Evolutionary conservation across 2,888 invertebrate genomes (phyloP), one percentile per base, ranked within the genome.

Genomic region (Tiphia femorata): DNA sequence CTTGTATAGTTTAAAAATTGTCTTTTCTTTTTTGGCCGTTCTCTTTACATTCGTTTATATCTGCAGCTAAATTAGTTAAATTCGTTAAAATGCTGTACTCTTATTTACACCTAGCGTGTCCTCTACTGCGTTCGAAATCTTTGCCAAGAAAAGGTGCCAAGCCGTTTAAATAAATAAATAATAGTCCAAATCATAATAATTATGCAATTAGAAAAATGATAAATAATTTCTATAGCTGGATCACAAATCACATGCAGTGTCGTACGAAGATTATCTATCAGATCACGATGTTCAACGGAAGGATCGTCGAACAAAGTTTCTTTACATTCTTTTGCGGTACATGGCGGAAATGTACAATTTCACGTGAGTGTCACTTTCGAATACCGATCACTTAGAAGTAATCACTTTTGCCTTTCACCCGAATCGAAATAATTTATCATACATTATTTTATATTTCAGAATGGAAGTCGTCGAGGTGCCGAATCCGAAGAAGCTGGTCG

Each of bases 321-420:
- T 71, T 2, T 78, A 71, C 27, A 38, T 56, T 1, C 48, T 77
- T 8, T 43, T 77, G 40, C 43, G 43, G n/a, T 65, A 73, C 19
- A 21, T 79, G 25, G 65, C 73, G 1, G 70, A 77, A 21, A 57
- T 75, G 2, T 76, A 58, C 29, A 78, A 78, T 52, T 79, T 77
- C 33, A 76, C 78, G 78, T 78, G 62, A 73, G 4, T 33, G n/a
- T n/a, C n/a, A n/a, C n/a, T 33, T 33, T 33, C 12, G 12, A 33
- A 33, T 25, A 42, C 8, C n/a, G 12, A 14, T 10, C 27, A 10
- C 1, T 14, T 10, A 27, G 51, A 35, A n/a, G n/a, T n/a, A n/a
- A 37, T 46, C 10, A 16, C 3, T 1, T 14, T 38, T 1, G 23
- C 44, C 7, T n/a, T n/a, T n/a, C n/a, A n/a, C n/a, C n/a, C n/a